Percentiles rank a stretch among this genome's conserved stretches.
Evolutionary conservation across 2,888 invertebrate genomes (phyloP).

Genomic region (Sarcophaga caerulescens): DNA sequence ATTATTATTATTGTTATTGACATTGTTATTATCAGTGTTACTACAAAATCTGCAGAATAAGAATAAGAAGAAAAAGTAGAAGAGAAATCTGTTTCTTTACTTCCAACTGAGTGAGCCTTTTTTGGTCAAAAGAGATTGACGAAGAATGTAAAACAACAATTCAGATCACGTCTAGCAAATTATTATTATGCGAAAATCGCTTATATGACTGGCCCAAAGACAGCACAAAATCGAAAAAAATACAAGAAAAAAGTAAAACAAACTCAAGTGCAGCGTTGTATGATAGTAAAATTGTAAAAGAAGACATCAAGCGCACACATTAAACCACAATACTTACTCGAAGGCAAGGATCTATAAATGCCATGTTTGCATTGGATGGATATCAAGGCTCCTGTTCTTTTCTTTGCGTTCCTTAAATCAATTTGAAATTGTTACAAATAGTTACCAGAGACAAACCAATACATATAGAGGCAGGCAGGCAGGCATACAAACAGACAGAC

Average conservation of each 20-base stretch:
- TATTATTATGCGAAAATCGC: conserved; percentile 80
- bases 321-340: not conserved
- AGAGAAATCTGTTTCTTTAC: conserved; percentile 23
- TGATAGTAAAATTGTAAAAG: conserved; percentile 27
- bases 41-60: not conserved
- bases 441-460: not conserved
- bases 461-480: no score
- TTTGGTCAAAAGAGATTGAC: conserved; percentile 7
- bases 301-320: conserved; percentile 39
- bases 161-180: conserved; percentile 78
- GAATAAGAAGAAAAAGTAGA: no score
- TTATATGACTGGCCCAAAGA: conserved; percentile 45
- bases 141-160: conserved; percentile 70
- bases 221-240: not conserved
- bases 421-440: conserved; percentile 57
- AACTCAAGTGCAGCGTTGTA: not conserved
- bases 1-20: conserved; percentile 54
- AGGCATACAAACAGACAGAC: no score
- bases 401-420: conserved; percentile 22
- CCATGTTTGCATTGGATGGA: conserved; percentile 27
- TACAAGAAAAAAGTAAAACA: not conserved
- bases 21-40: conserved; percentile 48
- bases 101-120: not conserved
- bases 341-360: conserved; percentile 71
- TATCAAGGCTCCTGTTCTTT: not conserved